These are phyloP conservation scores for Selenia dentaria DNA, from an alignment of 2,888 invertebrate genomes.

Conservation along the genomic window DNA sequence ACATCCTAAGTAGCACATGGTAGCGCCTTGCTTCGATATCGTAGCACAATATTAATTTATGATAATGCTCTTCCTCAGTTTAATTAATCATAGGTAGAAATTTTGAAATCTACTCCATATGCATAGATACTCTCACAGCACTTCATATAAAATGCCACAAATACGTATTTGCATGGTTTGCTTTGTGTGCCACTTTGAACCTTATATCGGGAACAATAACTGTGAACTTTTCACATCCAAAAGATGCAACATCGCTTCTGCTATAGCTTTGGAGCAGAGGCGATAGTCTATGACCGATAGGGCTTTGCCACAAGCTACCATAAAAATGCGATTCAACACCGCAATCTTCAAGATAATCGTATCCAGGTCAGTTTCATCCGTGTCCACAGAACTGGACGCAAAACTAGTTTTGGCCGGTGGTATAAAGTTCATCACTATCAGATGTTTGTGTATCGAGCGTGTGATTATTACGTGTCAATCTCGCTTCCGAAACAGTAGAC, in stretches of 20 bases:
- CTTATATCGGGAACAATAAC: constrained; percentile 37
- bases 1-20: not conserved
- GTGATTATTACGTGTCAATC: constrained; percentile 37
- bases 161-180: constrained; percentile 24
- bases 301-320: constrained; percentile 44
- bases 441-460: constrained; percentile 31
- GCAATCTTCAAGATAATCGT: no score
- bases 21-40: constrained; percentile 6
- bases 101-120: constrained; percentile 33
- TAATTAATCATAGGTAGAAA: constrained; percentile 35
- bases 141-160: constrained; percentile 29
- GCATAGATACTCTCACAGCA: constrained; percentile 35
- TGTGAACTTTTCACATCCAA: constrained; percentile 45
- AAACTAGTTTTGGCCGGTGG: constrained; percentile 23
- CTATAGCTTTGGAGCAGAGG: no score
- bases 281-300: constrained; percentile 47
- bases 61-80: constrained; percentile 34
- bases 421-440: constrained; percentile 25
- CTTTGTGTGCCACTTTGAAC: constrained; percentile 30
- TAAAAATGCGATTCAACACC: no score
- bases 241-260: constrained; percentile 66
- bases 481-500: constrained; percentile 34
- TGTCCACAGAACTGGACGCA: no score
- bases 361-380: no score
- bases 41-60: constrained; percentile 32